Conservation (phyloP, 2,113 vertebrate genomes). For the Microtus montanus region DNA sequence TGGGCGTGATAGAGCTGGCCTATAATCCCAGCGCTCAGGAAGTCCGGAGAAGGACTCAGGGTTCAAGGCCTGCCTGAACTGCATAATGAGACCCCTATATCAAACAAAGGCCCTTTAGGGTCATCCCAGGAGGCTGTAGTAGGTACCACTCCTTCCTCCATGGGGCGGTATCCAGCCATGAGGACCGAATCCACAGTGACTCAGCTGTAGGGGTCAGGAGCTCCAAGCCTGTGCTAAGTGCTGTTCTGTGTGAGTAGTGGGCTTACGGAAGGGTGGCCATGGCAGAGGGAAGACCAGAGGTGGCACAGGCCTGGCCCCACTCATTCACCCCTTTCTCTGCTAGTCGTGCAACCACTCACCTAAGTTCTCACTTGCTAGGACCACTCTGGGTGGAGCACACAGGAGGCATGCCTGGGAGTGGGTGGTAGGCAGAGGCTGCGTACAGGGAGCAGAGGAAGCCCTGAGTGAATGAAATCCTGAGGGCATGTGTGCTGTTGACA, state of each 20-base stretch:
- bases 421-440: background rate
- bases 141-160: background rate
- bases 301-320: background rate
- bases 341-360: accelerated
- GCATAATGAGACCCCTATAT: background rate
- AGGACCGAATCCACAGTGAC: accelerated
- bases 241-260: no score
- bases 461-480: background rate
- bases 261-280: background rate
- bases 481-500: background rate
- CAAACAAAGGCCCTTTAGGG: background rate
- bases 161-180: accelerated
- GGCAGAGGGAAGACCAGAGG: no score
- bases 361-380: background rate
- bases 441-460: background rate
- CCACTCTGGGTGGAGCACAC: background rate
- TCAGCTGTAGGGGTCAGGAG: background rate
- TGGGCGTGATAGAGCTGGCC: background rate
- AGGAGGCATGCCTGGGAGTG: background rate
- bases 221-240: background rate
- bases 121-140: background rate
- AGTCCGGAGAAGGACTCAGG: background rate
- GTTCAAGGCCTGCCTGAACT: background rate
- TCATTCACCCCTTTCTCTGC: accelerated
- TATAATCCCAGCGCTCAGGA: background rate